Evolutionary conservation across 35 echinoderm and acorn worm genomes (phyloP).

Genomic region (Amphiura filiformis): DNA sequence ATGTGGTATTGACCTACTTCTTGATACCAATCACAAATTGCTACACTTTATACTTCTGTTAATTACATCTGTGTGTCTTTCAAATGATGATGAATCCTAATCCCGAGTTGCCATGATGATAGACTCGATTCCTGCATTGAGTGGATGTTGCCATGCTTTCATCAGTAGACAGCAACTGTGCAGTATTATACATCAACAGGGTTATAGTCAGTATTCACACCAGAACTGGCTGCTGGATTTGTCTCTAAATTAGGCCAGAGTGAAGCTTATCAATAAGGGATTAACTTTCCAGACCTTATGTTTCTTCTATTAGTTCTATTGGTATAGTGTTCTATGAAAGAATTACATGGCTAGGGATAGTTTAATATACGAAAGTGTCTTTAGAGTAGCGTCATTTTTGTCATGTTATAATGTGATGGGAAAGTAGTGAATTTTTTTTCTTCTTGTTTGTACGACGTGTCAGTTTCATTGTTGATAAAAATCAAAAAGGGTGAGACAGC

Average conservation of each 20-base stretch:
- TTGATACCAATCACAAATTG: too few relatives aligned
- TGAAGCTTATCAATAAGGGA: background rate
- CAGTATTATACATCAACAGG: background rate
- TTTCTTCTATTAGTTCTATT: background rate
- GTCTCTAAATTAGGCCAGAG: background rate
- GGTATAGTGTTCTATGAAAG: too few relatives aligned
- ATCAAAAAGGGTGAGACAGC: background rate
- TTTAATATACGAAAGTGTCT: too few relatives aligned
- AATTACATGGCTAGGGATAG: too few relatives aligned
- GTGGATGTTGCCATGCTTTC: slow-evolving; percentile 11
- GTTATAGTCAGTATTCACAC: background rate
- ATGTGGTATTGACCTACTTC: too few relatives aligned
- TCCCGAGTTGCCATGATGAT: background rate
- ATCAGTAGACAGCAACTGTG: slow-evolving; percentile 7
- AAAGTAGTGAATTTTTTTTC: background rate
- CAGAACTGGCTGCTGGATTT: background rate
- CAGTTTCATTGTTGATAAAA: background rate
- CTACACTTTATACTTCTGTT: too few relatives aligned
- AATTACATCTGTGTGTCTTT: too few relatives aligned
- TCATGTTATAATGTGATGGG: too few relatives aligned
- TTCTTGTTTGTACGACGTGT: background rate
- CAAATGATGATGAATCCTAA: too few relatives aligned
- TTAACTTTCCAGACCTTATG: background rate
- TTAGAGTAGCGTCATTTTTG: too few relatives aligned
- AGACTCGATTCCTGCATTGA: background rate